Percentiles rank a stretch among this genome's conserved stretches.
phyloP scores from a whole-genome alignment of 2,797 vertebrate genomes.

The Jordanella pulchra region DNA sequence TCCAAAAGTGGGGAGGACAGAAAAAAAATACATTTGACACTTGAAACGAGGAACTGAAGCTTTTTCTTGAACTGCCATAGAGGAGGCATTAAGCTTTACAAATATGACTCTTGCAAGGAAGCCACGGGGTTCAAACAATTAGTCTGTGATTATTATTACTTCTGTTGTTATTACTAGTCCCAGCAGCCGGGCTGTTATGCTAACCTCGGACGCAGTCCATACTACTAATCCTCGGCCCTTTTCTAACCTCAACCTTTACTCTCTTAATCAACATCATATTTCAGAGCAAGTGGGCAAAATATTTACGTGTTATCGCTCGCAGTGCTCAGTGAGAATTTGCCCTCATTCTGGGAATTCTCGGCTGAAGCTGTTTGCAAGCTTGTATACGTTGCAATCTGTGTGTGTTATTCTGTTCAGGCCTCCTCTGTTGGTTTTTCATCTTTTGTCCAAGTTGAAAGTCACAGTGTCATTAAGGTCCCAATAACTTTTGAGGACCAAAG shows the following conservation, averaged over 20 bases:
- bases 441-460: slow-evolving; percentile 71
- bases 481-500: slow-evolving; percentile 78
- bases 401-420: slow-evolving; percentile 50
- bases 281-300: slow-evolving; percentile 78
- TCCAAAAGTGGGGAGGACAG: not conserved
- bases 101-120: slow-evolving; percentile 80
- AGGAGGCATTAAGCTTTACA: slow-evolving; percentile 75
- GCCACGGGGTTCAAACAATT: slow-evolving; percentile 85
- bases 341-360: slow-evolving; percentile 71
- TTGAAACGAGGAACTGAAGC: slow-evolving; percentile 56
- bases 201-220: slow-evolving; percentile 81
- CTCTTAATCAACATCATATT: slow-evolving; percentile 87
- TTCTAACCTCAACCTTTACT: slow-evolving; percentile 84
- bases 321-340: slow-evolving; percentile 64
- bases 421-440: slow-evolving; percentile 64
- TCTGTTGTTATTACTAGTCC: slow-evolving; percentile 85
- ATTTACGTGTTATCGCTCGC: slow-evolving; percentile 78
- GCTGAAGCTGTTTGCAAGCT: slow-evolving; percentile 55
- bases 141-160: slow-evolving; percentile 86
- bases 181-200: slow-evolving; percentile 82
- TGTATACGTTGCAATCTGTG: slow-evolving; percentile 31
- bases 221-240: slow-evolving; percentile 82
- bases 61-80: slow-evolving; percentile 67
- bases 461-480: slow-evolving; percentile 70
- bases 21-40: slow-evolving; percentile 34